phyloP scores from a whole-genome alignment of 2,113 vertebrate species.

The Megaceryle torquata region DNA sequence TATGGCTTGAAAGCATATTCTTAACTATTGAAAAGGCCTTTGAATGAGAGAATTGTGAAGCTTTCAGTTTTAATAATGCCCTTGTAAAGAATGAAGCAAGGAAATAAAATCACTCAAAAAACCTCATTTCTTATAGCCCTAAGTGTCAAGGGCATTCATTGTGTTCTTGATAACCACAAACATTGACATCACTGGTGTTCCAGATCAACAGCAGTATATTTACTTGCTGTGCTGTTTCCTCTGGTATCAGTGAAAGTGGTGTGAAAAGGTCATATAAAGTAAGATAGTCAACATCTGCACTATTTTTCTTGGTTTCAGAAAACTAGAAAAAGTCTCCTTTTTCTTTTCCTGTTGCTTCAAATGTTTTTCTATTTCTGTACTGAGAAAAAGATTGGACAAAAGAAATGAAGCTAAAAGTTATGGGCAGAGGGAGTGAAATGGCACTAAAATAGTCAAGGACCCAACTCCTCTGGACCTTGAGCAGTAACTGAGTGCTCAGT shows the following conservation, averaged over 20 bases:
- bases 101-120: constrained; percentile 65
- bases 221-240: constrained; percentile 22
- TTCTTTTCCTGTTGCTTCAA: background rate
- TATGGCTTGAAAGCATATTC: constrained; percentile 71
- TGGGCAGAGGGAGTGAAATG: background rate
- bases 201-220: constrained; percentile 53
- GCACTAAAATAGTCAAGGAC: background rate
- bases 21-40: constrained; percentile 73
- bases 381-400: background rate
- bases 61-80: constrained; percentile 73
- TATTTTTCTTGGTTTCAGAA: constrained; percentile 15
- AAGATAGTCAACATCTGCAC: too few species aligned
- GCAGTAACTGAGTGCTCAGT: background rate
- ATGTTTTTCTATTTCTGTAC: background rate
- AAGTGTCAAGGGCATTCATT: constrained; percentile 60
- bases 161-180: constrained; percentile 43
- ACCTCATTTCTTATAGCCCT: constrained; percentile 25
- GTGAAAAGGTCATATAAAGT: constrained; percentile 58
- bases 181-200: constrained; percentile 46
- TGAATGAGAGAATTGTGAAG: constrained; percentile 65
- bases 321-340: background rate
- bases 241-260: constrained; percentile 24
- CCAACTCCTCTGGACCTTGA: background rate
- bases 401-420: background rate
- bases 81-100: constrained; percentile 53